These are phyloP conservation scores for Anniella stebbinsi DNA, from an alignment of 2,797 vertebrate species.

Conservation along the genomic window DNA sequence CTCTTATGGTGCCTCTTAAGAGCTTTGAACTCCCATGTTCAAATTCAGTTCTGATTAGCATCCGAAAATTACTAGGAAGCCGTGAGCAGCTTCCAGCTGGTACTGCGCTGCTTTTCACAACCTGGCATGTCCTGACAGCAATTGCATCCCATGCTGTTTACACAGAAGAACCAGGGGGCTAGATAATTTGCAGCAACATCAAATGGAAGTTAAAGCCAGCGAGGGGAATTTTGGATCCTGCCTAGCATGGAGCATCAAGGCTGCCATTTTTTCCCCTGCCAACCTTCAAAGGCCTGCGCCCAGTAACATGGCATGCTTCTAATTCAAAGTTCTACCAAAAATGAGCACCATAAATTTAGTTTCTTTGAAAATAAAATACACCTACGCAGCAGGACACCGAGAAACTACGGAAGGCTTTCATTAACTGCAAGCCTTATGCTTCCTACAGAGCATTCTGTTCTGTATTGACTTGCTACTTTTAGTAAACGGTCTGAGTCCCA, in stretches of 20 bases:
- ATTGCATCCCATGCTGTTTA: slow-evolving; percentile 16
- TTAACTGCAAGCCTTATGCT: background rate
- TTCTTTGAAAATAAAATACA: slow-evolving; percentile 35
- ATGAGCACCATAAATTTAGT: background rate
- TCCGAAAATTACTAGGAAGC: slow-evolving; percentile 27
- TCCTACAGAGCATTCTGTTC: background rate
- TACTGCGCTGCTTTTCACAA: slow-evolving; percentile 5
- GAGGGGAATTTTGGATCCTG: background rate
- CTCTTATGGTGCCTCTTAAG: slow-evolving; percentile 29
- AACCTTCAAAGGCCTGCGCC: background rate
- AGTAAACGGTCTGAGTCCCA: slow-evolving; percentile 16
- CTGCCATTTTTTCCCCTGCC: background rate
- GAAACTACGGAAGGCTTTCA: background rate
- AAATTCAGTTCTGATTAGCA: slow-evolving; percentile 35
- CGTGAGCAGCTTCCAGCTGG: slow-evolving; percentile 20
- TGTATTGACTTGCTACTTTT: background rate
- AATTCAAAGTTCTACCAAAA: slow-evolving; percentile 14
- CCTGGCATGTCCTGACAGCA: slow-evolving; percentile 23
- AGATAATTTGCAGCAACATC: slow-evolving; percentile 12
- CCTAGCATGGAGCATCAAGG: background rate
- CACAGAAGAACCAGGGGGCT: background rate
- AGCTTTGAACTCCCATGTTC: slow-evolving; percentile 31
- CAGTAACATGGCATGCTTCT: background rate
- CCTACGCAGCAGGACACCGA: background rate
- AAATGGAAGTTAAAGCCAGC: slow-evolving; percentile 5